Conservation (phyloP, 2,113 vertebrate species). For the Brachirus orientalis region DNA sequence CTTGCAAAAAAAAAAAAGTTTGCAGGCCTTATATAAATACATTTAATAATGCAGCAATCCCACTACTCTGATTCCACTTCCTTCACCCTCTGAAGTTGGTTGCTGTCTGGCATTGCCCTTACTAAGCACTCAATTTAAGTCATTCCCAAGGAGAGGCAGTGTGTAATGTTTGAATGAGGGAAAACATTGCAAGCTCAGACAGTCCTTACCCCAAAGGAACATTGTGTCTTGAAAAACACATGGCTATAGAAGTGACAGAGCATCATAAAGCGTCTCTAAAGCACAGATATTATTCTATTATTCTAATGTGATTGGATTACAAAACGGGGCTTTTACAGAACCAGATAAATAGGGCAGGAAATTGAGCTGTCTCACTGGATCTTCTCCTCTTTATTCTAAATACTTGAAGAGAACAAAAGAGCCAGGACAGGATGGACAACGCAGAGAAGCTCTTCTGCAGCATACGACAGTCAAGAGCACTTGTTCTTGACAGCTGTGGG, state of each 20-base stretch:
- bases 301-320: constrained; percentile 64
- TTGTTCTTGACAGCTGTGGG: constrained; percentile 20
- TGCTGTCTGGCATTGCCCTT: constrained; percentile 68
- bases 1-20: constrained; percentile 46
- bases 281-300: constrained; percentile 41
- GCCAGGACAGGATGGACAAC: constrained; percentile 12
- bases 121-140: constrained; percentile 81
- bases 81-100: constrained; percentile 44
- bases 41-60: constrained; percentile 77
- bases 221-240: constrained; percentile 43
- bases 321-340: constrained; percentile 62
- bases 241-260: constrained; percentile 43
- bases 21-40: constrained; percentile 45
- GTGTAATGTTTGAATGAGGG: constrained; percentile 72
- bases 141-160: constrained; percentile 69
- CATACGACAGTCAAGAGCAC: constrained; percentile 1
- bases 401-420: constrained; percentile 30
- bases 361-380: constrained; percentile 29
- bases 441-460: constrained; percentile 17
- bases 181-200: constrained; percentile 46
- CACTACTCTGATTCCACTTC: constrained; percentile 38
- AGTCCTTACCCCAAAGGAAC: constrained; percentile 44
- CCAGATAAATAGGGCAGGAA: constrained; percentile 51
- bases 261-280: constrained; percentile 43
- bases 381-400: constrained; percentile 27